Percentiles rank a stretch among this genome's conserved stretches.
Evolutionary conservation across 2,888 invertebrate species (phyloP).

Genomic region (Drosophila tripunctata): DNA sequence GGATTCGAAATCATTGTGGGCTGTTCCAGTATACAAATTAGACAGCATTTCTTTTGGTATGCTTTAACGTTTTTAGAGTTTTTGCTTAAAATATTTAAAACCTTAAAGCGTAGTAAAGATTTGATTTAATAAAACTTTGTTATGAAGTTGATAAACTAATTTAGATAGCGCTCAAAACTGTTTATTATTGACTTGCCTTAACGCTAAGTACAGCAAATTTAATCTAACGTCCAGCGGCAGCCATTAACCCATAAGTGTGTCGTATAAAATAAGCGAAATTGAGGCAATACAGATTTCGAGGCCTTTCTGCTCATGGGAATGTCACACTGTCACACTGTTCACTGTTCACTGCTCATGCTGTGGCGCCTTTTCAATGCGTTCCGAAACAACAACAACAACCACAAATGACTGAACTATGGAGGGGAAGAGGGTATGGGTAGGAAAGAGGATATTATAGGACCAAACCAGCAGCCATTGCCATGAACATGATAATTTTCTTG

Average conservation of each 20-base stretch:
- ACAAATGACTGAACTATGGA: slow-evolving; percentile 53
- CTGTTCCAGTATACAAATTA: slow-evolving; percentile 28
- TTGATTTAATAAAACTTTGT: too few relatives aligned
- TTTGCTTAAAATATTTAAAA: not conserved
- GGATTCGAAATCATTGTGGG: not conserved
- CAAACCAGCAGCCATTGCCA: slow-evolving; percentile 50
- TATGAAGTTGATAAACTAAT: too few relatives aligned
- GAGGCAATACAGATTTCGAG: slow-evolving; percentile 56
- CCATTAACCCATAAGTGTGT: slow-evolving; percentile 41
- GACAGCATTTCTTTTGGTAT: not conserved
- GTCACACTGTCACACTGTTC: slow-evolving; percentile 18
- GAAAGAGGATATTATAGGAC: slow-evolving; percentile 22
- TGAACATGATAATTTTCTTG: slow-evolving; percentile 81
- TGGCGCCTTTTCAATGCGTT: slow-evolving; percentile 66
- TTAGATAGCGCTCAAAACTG: slow-evolving; percentile 1
- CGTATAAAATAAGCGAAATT: slow-evolving; percentile 60
- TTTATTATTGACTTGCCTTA: slow-evolving; percentile 1
- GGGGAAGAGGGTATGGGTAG: not conserved
- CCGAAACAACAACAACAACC: slow-evolving; percentile 52
- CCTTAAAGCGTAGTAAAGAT: too few relatives aligned
- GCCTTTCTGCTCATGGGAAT: slow-evolving; percentile 48
- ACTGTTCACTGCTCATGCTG: slow-evolving; percentile 42
- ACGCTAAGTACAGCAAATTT: slow-evolving; percentile 5
- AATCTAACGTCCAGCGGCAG: slow-evolving; percentile 10
- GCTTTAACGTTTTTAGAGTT: not conserved